A percentile compares a stretch with the other conserved stretches of the same genome.
Conservation (phyloP, 1,140 invertebrate species). For the Luehdorfia chinensis region DNA sequence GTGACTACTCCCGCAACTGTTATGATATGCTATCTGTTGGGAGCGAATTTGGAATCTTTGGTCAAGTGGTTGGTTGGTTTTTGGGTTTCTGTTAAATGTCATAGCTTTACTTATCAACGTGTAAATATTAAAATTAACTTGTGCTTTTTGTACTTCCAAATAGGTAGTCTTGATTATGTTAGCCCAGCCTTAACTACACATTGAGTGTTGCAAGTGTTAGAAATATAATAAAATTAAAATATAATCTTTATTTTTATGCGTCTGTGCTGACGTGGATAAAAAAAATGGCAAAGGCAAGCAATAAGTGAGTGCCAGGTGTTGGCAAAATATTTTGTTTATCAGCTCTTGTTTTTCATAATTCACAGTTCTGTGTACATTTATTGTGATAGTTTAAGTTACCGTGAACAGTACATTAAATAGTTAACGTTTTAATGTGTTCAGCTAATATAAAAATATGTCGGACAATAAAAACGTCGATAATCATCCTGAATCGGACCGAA, state of each 20-base stretch:
- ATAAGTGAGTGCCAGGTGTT: conserved; percentile 46
- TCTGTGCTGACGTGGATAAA: conserved; percentile 51
- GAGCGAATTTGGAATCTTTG: too few species aligned
- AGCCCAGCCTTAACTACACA: too few species aligned
- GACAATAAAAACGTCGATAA: conserved; percentile 60
- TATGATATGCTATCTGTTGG: too few species aligned
- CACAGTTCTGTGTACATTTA: conserved; percentile 16
- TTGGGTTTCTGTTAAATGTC: too few species aligned
- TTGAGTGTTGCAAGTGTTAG: too few species aligned
- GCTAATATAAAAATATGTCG: conserved; percentile 52
- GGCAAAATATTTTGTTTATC: conserved; percentile 46
- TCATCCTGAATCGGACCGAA: conserved; percentile 47
- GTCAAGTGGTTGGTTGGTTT: too few species aligned
- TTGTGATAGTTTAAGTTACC: conserved; percentile 10
- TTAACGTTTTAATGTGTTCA: conserved; percentile 56
- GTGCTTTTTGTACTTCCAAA: too few species aligned
- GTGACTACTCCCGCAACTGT: too few species aligned
- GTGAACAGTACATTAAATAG: conserved; percentile 25
- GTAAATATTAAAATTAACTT: too few species aligned
- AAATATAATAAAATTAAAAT: too few species aligned
- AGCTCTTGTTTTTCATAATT: conserved; percentile 21
- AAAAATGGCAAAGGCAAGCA: conserved; percentile 40
- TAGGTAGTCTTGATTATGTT: too few species aligned
- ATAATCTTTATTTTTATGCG: conserved; percentile 15
- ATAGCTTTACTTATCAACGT: too few species aligned